Conservation (phyloP, 1,140 invertebrate genomes). For the Drosophila sucinea region DNA sequence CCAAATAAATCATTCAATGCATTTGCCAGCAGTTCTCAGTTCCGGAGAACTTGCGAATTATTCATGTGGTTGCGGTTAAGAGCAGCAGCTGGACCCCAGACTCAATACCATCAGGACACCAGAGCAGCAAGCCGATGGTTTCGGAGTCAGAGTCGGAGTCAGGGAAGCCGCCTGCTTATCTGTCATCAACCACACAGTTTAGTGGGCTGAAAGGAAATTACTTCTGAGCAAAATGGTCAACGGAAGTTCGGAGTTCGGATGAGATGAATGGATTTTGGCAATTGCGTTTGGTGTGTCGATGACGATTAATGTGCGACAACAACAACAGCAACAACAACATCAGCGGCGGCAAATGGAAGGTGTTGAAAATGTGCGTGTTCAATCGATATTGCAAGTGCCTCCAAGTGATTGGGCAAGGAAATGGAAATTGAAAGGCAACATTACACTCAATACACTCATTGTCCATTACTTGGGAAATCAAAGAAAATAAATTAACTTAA, state of each 20-base stretch:
- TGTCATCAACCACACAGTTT: conserved; percentile 79
- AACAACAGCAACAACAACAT: not conserved
- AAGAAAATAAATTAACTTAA: no score
- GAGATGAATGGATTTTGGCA: conserved; percentile 53
- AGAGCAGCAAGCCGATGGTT: conserved; percentile 6
- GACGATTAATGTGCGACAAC: conserved; percentile 30
- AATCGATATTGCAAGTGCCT: not conserved
- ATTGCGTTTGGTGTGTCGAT: conserved; percentile 36
- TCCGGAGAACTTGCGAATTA: conserved; percentile 67
- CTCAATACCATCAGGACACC: not conserved
- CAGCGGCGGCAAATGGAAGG: conserved; percentile 26
- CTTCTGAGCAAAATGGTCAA: conserved; percentile 70
- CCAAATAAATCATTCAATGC: conserved; percentile 80
- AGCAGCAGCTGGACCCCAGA: conserved; percentile 19
- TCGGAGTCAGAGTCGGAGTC: not conserved
- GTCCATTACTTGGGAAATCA: no score
- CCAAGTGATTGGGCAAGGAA: not conserved
- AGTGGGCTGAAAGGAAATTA: conserved; percentile 73
- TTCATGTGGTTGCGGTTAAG: conserved; percentile 60
- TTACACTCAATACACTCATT: not conserved
- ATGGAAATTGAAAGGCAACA: not conserved
- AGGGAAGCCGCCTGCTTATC: conserved; percentile 48
- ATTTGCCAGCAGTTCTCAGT: conserved; percentile 57
- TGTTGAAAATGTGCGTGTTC: conserved; percentile 29
- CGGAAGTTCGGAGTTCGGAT: conserved; percentile 51